Evolutionary conservation across 2,113 vertebrate species (phyloP).

Genomic region (Clarias macrocephalus): DNA sequence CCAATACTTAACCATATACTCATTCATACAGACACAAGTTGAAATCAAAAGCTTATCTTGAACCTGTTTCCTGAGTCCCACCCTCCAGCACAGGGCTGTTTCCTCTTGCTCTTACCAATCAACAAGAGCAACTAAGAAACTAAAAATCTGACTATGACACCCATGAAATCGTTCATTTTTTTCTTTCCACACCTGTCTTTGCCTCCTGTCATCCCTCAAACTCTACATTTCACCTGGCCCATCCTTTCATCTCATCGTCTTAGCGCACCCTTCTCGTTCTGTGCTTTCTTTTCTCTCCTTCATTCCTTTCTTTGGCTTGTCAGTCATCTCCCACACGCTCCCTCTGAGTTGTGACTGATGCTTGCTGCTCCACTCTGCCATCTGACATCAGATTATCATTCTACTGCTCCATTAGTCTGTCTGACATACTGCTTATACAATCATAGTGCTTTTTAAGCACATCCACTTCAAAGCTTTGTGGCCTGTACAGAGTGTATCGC

Average conservation of each 20-base stretch:
- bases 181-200: slow-evolving; percentile 6
- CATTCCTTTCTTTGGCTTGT: slow-evolving; percentile 16
- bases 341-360: slow-evolving; percentile 21
- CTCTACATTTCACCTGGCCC: not conserved
- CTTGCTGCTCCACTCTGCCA: slow-evolving; percentile 2
- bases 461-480: slow-evolving; percentile 27
- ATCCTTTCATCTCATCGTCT: slow-evolving; percentile 5
- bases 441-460: not conserved
- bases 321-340: slow-evolving; percentile 19
- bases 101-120: slow-evolving; percentile 52
- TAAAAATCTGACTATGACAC: not conserved
- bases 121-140: slow-evolving; percentile 1
- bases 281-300: slow-evolving; percentile 26
- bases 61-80: slow-evolving; percentile 44
- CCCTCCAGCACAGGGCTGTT: slow-evolving; percentile 42
- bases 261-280: slow-evolving; percentile 18
- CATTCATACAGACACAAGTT: slow-evolving; percentile 44
- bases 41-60: slow-evolving; percentile 35
- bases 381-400: slow-evolving; percentile 26
- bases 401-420: not conserved
- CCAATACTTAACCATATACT: slow-evolving; percentile 55
- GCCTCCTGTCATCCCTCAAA: slow-evolving; percentile 50
- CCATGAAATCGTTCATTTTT: not conserved
- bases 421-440: slow-evolving; percentile 17
- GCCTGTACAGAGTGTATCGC: not conserved